These are phyloP conservation scores for Callimorpha dominula DNA, from an alignment of 2,888 invertebrate species.

Conservation along the genomic window DNA sequence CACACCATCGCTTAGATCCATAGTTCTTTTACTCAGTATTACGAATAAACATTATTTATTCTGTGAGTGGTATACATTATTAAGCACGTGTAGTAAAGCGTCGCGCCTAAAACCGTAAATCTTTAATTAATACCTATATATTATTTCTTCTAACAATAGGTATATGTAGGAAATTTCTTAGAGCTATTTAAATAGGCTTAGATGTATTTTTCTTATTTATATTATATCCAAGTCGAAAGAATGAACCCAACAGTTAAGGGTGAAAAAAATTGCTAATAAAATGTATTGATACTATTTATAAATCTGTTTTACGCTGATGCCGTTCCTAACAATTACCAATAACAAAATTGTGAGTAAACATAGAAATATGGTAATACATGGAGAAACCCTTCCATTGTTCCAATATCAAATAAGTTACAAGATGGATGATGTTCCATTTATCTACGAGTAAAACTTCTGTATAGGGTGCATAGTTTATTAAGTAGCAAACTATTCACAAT, in stretches of 20 bases:
- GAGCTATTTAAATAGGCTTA: background rate
- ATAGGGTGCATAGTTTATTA: slow-evolving; percentile 31
- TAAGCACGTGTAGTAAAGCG: too few species aligned
- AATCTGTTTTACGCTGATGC: background rate
- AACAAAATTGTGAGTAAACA: background rate
- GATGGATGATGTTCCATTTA: slow-evolving; percentile 22
- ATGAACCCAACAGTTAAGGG: too few species aligned
- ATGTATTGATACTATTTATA: too few species aligned
- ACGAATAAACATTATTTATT: background rate
- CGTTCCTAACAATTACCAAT: background rate
- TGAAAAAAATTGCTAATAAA: too few species aligned
- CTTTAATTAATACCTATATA: background rate
- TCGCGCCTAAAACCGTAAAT: too few species aligned
- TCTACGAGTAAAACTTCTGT: slow-evolving; percentile 29
- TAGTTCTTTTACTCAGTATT: background rate
- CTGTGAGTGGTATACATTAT: too few species aligned
- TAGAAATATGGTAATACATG: background rate
- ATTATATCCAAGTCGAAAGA: background rate
- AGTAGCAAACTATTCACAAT: too few species aligned
- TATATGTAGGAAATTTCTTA: too few species aligned
- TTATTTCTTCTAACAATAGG: background rate
- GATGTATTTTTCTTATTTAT: background rate
- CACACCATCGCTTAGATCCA: too few species aligned
- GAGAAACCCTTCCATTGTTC: slow-evolving; percentile 22
- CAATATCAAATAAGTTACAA: slow-evolving; percentile 8